Percentiles rank a stretch among this genome's conserved stretches.
phyloP scores from a whole-genome alignment of 2,888 invertebrate species.

The Drosophila stalkeri region DNA sequence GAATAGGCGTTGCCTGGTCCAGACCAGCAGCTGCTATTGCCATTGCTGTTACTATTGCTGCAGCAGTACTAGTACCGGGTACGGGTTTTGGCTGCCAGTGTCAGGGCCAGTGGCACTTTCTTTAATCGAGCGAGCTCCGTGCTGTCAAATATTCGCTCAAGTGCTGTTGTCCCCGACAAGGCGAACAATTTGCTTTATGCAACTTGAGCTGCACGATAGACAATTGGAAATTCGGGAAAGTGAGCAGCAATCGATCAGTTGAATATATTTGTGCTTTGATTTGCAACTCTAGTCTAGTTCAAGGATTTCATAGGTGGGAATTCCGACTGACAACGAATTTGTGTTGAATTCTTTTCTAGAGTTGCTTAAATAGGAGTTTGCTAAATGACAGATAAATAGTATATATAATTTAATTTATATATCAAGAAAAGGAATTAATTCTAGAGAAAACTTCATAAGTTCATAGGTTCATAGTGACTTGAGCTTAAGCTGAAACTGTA shows the following conservation, averaged over 20 bases:
- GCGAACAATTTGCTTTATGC: constrained; percentile 54
- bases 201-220: constrained; percentile 1
- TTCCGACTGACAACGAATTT: too few relatives aligned
- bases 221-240: constrained; percentile 7
- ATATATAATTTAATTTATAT: neutral
- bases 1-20: constrained; percentile 61
- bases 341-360: neutral
- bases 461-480: neutral
- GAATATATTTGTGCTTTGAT: neutral
- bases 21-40: constrained; percentile 21
- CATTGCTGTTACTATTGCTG: neutral
- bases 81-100: constrained; percentile 14
- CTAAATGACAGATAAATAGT: neutral
- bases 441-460: neutral
- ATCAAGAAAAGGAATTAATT: neutral
- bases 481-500: too few relatives aligned
- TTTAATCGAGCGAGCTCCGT: constrained; percentile 33
- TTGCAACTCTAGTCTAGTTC: neutral
- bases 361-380: neutral
- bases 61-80: constrained; percentile 10
- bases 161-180: constrained; percentile 51
- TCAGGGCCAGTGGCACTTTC: constrained; percentile 62
- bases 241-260: constrained; percentile 2
- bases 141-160: constrained; percentile 66
- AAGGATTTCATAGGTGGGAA: neutral